Conservation (phyloP, 1,140 invertebrate species). For the Sarcophaga peregrina region DNA sequence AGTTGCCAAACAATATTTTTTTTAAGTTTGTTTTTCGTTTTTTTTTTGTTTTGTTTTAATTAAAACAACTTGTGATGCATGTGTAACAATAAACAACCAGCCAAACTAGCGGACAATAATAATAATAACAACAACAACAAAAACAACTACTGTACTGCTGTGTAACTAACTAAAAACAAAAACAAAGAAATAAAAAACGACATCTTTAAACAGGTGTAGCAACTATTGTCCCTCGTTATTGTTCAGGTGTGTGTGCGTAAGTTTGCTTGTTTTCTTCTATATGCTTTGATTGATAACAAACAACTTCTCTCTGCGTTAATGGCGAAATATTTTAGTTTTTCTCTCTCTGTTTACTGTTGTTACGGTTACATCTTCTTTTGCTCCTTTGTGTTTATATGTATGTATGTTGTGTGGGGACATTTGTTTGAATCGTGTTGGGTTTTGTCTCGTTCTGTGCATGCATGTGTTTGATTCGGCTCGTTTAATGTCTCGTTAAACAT, state of each 20-base stretch:
- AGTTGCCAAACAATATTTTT: not conserved
- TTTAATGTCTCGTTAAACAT: slow-evolving; percentile 22
- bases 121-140: not conserved
- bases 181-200: not conserved
- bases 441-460: too few species aligned
- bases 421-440: too few species aligned
- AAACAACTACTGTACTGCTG: not conserved
- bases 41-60: not conserved
- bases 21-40: not conserved
- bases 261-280: not conserved
- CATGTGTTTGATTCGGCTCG: slow-evolving; percentile 18
- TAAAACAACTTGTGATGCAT: not conserved
- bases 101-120: slow-evolving; percentile 21
- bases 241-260: not conserved
- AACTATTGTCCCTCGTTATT: slow-evolving; percentile 6
- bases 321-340: not conserved
- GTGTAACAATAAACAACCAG: slow-evolving; percentile 1
- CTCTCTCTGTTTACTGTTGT: not conserved
- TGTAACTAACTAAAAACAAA: not conserved
- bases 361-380: not conserved
- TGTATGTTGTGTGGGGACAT: too few species aligned
- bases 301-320: slow-evolving; percentile 6
- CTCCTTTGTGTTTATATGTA: not conserved
- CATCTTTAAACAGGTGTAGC: slow-evolving; percentile 37
- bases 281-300: slow-evolving; percentile 33